Evolutionary conservation across 2,113 vertebrate genomes (phyloP).

Genomic region (Petrocephalus zakoni): DNA sequence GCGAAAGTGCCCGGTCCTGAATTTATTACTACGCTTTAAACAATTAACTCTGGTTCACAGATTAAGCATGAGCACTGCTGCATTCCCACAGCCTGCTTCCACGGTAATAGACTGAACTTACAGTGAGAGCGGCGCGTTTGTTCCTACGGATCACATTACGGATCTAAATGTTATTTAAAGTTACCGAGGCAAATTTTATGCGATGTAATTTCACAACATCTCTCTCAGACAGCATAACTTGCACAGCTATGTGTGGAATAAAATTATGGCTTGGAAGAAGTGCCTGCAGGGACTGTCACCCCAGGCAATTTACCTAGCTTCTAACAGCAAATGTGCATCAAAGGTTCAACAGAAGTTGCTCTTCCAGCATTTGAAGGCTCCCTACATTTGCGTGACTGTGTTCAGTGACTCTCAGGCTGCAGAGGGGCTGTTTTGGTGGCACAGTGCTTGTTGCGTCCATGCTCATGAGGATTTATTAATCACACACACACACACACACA

Average conservation of each 20-base stretch:
- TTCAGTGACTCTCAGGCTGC: not conserved
- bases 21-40: conserved; percentile 2
- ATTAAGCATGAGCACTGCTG: not conserved
- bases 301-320: not conserved
- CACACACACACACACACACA: not conserved
- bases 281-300: not conserved
- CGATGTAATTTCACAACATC: not conserved
- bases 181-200: not conserved
- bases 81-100: not conserved
- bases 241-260: not conserved
- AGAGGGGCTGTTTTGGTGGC: not conserved
- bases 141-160: not conserved
- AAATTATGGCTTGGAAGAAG: not conserved
- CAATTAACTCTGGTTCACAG: conserved; percentile 2
- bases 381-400: not conserved
- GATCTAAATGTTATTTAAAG: not conserved
- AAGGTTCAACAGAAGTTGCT: not conserved
- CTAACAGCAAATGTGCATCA: not conserved
- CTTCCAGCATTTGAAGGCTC: not conserved
- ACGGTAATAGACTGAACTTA: not conserved
- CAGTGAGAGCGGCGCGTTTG: not conserved
- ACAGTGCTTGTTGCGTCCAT: not conserved
- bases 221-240: not conserved
- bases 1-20: not conserved
- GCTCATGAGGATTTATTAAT: not conserved